Evolutionary conservation across 2,113 vertebrate species (phyloP).

Genomic region (Megalops atlanticus): DNA sequence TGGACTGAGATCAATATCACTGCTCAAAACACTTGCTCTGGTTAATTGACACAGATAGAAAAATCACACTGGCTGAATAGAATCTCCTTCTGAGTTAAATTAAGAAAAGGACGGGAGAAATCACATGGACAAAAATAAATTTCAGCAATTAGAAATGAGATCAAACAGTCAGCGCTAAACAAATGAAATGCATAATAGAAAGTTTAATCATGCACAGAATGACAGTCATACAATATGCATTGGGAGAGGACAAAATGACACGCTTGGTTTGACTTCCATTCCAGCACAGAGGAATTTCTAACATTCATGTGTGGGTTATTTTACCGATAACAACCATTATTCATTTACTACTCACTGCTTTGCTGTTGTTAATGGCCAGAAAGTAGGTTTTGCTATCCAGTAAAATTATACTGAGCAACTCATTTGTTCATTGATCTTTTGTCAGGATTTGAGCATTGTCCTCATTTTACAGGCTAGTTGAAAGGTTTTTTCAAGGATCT

Average conservation of each 20-base stretch:
- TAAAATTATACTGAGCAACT: neutral
- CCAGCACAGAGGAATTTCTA: neutral
- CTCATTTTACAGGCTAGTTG: neutral
- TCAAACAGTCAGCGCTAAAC: too few species aligned
- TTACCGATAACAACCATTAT: neutral
- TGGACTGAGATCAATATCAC: neutral
- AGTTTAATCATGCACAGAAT: neutral
- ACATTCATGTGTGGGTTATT: neutral
- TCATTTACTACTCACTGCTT: neutral
- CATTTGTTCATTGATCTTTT: neutral
- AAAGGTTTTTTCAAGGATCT: neutral
- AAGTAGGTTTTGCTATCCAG: neutral
- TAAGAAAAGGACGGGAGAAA: neutral
- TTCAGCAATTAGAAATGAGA: too few species aligned
- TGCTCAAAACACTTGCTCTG: neutral
- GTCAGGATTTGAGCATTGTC: neutral
- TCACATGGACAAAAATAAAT: neutral
- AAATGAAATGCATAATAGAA: neutral
- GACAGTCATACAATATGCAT: neutral
- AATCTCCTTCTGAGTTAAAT: neutral
- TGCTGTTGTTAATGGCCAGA: neutral
- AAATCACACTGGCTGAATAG: neutral
- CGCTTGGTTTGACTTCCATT: neutral
- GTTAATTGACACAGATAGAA: neutral
- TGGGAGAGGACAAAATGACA: neutral